Conservation (phyloP, 37 sponge, comb jelly and placozoan genomes). For the Halichondria panicea region DNA sequence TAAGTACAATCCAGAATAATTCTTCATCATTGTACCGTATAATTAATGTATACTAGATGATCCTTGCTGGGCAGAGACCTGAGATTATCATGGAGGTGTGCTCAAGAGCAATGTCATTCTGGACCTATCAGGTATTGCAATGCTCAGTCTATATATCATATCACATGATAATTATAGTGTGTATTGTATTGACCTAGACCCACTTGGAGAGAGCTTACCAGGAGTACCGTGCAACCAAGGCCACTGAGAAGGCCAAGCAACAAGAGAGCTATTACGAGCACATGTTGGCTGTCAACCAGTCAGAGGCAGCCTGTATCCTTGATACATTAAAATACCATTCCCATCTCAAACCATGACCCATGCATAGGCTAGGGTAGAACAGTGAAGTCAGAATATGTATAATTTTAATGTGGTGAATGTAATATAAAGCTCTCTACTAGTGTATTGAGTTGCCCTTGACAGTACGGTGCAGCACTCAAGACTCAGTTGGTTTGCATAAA, state of each 20-base stretch:
- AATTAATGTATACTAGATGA: constrained; percentile 61
- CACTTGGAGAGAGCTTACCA: constrained; percentile 79
- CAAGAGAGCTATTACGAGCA: constrained; percentile 85
- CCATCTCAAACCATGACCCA: too few species aligned
- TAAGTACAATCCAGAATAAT: constrained; percentile 6
- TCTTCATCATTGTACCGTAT: neutral
- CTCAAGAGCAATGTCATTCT: constrained; percentile 84
- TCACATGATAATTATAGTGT: neutral
- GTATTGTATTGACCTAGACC: constrained; percentile 36
- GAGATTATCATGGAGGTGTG: constrained; percentile 91
- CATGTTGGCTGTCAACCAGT: constrained; percentile 37
- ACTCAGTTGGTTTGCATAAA: constrained; percentile 47
- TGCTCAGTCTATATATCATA: neutral
- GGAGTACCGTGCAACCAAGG: constrained; percentile 70
- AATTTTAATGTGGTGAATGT: too few species aligned
- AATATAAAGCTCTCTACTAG: too few species aligned
- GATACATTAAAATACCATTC: constrained; percentile 3
- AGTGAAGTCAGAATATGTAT: too few species aligned
- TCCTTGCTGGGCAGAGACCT: constrained; percentile 87
- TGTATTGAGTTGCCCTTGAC: too few species aligned
- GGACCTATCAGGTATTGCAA: constrained; percentile 82
- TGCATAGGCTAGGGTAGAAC: too few species aligned
- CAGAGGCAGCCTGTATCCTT: constrained; percentile 59
- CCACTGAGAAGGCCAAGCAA: constrained; percentile 78
- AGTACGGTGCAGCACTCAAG: constrained; percentile 63